Conservation (phyloP, 53 echinoderm and acorn worm species). For the Mesocentrotus franciscanus region DNA sequence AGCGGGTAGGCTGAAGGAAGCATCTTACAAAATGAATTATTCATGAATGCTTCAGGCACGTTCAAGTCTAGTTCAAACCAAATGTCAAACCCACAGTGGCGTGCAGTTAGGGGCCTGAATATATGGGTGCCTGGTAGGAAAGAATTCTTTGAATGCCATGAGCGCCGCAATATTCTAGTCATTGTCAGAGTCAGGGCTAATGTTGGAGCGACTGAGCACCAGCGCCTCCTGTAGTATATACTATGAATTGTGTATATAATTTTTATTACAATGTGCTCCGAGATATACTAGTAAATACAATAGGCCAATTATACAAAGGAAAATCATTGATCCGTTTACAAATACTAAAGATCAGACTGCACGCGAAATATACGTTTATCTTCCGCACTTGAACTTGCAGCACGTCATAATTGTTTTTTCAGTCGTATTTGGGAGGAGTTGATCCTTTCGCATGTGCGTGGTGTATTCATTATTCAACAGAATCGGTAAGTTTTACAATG, state of each 20-base stretch:
- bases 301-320: background rate
- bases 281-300: background rate
- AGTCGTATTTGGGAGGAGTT: background rate
- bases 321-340: background rate
- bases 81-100: conserved; percentile 21
- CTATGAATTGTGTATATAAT: background rate
- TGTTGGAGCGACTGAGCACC: background rate
- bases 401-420: background rate
- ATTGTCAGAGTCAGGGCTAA: background rate
- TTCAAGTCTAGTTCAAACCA: background rate
- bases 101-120: background rate
- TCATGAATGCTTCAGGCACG: background rate
- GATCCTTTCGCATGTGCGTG: background rate
- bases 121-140: conserved; percentile 15
- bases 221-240: background rate
- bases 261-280: background rate
- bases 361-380: background rate
- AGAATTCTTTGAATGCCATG: conserved; percentile 12
- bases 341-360: background rate
- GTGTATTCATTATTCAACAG: background rate
- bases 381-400: background rate
- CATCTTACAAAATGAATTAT: conserved; percentile 19
- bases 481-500: background rate
- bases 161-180: background rate
- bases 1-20: background rate